Evolutionary conservation across 2,888 invertebrate genomes (phyloP), one percentile per base, ranked within the genome.

Genomic region (Epistrophella euchroma): DNA sequence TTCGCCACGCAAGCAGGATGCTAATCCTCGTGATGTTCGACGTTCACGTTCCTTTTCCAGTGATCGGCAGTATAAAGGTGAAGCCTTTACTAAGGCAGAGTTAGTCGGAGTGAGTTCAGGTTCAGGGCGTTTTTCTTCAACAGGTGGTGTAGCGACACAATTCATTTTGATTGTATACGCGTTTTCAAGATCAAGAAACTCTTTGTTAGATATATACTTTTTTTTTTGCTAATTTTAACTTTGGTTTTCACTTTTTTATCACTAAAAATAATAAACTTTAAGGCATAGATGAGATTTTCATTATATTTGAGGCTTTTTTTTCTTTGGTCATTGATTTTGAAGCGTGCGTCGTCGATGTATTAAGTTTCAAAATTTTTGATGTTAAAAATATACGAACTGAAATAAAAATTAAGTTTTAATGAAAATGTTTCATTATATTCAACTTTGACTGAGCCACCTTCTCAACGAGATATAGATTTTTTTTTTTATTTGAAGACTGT

Each of bases 1-100:
- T 89, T 92, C 92, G 71, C 92, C 92, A 55, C 92, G 90, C 84
- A 92, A 88, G 88, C 92, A 92, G 73, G 92, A 92, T 70, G 92
- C 90, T 72, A 92, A 88, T 74, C 92, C 91, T 73, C 92, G 90
- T 17, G 92, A 92, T 84, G 92, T 91, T 79, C 92, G 89, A 56
- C 90, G 89, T 72, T 90, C 90, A 32, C 86, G 86, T 73, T 82
- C 86, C 15, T 86, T 86, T 45, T 86, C 86, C 74, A 91, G 83
- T 9, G 90, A 90, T 68, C 90, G 89, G 83, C 90, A 91, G 71
- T 91, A 90, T 37, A 88, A 50, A 47, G 88, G 87, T 58, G 87
- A 81, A 15, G 88, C 88, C 15, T 79, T 68, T 75, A 83, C 75
- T 71, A 74, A 37, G 10, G 70, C 74, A 19, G 71, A 70, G 66